Conservation (phyloP, 92 coral and sea anemone genomes). For the Bergia puertoricense region DNA sequence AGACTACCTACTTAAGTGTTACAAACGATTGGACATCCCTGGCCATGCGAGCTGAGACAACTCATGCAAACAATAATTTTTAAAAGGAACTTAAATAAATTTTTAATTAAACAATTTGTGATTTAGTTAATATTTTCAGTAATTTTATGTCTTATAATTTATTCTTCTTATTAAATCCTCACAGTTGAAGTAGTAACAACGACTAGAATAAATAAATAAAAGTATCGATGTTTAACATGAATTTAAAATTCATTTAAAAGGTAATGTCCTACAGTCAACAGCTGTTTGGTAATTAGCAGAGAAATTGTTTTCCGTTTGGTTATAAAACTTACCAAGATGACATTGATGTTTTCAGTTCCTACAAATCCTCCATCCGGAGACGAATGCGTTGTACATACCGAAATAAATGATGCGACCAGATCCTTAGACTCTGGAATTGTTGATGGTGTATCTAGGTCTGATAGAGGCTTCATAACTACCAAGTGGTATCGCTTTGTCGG, state of each 20-base stretch:
- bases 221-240: not conserved
- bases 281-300: not conserved
- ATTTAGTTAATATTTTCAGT: too few relatives aligned
- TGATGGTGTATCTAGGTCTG: constrained; percentile 5
- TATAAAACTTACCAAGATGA: not conserved
- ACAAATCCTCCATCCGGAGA: constrained; percentile 27
- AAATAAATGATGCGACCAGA: constrained; percentile 7
- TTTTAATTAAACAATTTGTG: too few relatives aligned
- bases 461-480: not conserved
- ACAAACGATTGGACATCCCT: too few relatives aligned
- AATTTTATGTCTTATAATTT: too few relatives aligned
- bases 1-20: too few relatives aligned
- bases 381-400: constrained; percentile 6
- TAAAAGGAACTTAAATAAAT: too few relatives aligned
- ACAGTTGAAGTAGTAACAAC: too few relatives aligned
- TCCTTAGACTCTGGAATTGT: not conserved
- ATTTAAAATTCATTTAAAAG: not conserved
- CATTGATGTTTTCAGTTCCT: not conserved
- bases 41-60: too few relatives aligned
- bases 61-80: too few relatives aligned
- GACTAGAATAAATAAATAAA: too few relatives aligned
- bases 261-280: not conserved
- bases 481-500: constrained; percentile 44
- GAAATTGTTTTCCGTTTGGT: not conserved
- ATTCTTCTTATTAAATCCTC: too few relatives aligned